Percentiles rank a stretch among this genome's conserved stretches.
Conservation (phyloP, 1,140 invertebrate species). For the Agrypnia vestita region DNA sequence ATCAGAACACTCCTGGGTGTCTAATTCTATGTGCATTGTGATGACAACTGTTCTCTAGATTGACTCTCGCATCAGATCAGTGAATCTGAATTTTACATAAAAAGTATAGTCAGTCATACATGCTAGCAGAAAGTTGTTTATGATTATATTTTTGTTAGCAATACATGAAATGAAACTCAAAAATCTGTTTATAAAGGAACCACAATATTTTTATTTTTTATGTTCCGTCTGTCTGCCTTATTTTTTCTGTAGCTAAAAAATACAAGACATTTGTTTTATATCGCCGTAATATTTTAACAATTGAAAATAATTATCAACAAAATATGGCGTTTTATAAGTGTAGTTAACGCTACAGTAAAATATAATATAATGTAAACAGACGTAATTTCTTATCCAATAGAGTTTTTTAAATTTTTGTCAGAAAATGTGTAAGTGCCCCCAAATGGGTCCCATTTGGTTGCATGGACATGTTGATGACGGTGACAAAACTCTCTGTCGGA, state of each 20-base stretch:
- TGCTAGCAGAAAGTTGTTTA: neutral
- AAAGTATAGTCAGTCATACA: too few species aligned
- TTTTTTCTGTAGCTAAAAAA: neutral
- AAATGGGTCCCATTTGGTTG: too few species aligned
- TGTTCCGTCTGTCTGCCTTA: neutral
- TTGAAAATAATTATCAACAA: neutral
- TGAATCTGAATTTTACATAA: neutral
- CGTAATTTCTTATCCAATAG: too few species aligned
- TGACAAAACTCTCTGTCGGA: too few species aligned
- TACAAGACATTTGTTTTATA: neutral
- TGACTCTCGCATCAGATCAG: neutral
- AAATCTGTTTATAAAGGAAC: neutral
- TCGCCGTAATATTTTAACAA: neutral
- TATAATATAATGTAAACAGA: too few species aligned
- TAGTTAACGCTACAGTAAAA: too few species aligned
- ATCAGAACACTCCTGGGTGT: too few species aligned
- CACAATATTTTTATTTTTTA: neutral
- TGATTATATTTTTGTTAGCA: neutral
- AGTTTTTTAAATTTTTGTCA: too few species aligned
- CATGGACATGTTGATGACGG: too few species aligned
- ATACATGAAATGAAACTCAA: neutral
- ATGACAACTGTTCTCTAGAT: neutral
- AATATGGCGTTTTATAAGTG: neutral
- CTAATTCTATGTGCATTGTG: neutral
- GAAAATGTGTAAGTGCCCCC: too few species aligned